These are phyloP conservation scores for Protomyctophum bolini DNA, from an alignment of 2,113 vertebrate genomes.

Conservation along the genomic window DNA sequence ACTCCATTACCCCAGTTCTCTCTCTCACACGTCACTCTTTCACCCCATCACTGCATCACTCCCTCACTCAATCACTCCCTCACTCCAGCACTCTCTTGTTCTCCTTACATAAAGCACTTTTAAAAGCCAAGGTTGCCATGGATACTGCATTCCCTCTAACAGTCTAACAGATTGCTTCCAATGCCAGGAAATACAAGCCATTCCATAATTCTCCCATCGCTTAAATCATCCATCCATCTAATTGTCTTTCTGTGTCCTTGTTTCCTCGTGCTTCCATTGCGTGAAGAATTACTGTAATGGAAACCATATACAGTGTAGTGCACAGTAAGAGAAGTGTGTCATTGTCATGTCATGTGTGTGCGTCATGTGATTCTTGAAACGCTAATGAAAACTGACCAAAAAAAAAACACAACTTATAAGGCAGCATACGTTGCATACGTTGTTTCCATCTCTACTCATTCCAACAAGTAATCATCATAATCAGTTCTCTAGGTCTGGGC, in stretches of 20 bases:
- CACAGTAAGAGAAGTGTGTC: no score
- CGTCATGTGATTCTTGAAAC: no score
- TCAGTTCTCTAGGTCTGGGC: not conserved
- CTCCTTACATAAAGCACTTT: constrained; percentile 65
- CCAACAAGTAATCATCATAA: not conserved
- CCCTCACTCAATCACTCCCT: not conserved
- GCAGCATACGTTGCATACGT: not conserved
- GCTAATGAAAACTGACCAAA: no score
- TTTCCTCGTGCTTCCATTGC: not conserved
- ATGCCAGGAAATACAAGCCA: constrained; percentile 49
- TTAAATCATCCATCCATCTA: constrained; percentile 37
- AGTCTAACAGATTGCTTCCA: constrained; percentile 61
- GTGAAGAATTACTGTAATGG: no score
- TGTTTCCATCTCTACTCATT: not conserved
- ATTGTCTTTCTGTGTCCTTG: not conserved
- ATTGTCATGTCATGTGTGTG: no score
- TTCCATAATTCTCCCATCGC: constrained; percentile 57
- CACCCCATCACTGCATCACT: constrained; percentile 15
- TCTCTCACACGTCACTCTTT: not conserved
- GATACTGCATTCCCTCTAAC: constrained; percentile 66
- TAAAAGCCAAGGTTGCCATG: constrained; percentile 70
- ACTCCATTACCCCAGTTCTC: no score
- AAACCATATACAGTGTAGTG: not conserved
- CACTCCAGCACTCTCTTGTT: constrained; percentile 37
- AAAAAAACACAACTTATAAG: not conserved